These are phyloP conservation scores for Drosophila peninsularis DNA, from an alignment of 2,888 invertebrate genomes.

Conservation along the genomic window DNA sequence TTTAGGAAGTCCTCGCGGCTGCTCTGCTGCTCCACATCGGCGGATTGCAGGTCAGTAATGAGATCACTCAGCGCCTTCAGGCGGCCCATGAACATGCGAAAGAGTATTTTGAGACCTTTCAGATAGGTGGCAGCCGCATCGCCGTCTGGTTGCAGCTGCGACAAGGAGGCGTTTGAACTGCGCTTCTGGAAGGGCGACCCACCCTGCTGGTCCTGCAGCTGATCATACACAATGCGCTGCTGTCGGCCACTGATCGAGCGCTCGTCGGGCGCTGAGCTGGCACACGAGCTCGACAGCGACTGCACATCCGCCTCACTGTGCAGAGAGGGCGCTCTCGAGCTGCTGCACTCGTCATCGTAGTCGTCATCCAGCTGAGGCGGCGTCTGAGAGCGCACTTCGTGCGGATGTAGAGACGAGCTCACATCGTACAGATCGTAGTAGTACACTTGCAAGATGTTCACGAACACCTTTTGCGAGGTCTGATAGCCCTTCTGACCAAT, in stretches of 20 bases:
- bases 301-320: slow-evolving; percentile 81
- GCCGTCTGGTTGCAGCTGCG: slow-evolving; percentile 60
- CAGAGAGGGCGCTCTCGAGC: slow-evolving; percentile 75
- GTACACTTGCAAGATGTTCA: slow-evolving; percentile 85
- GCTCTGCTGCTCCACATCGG: slow-evolving; percentile 76
- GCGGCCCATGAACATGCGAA: slow-evolving; percentile 87
- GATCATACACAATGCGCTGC: slow-evolving; percentile 79
- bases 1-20: slow-evolving; percentile 77
- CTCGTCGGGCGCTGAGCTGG: slow-evolving; percentile 77
- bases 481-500: slow-evolving; percentile 86
- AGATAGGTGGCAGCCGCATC: slow-evolving; percentile 74
- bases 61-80: slow-evolving; percentile 83
- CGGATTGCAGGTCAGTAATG: slow-evolving; percentile 78
- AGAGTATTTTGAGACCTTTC: slow-evolving; percentile 87
- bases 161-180: slow-evolving; percentile 75
- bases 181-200: slow-evolving; percentile 71
- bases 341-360: slow-evolving; percentile 73
- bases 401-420: slow-evolving; percentile 68
- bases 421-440: slow-evolving; percentile 84
- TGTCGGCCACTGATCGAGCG: slow-evolving; percentile 68
- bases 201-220: slow-evolving; percentile 74
- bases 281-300: slow-evolving; percentile 77
- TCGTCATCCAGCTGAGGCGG: slow-evolving; percentile 77
- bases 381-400: slow-evolving; percentile 75
- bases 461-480: slow-evolving; percentile 85